Base-by-base conservation (phyloP, 2,113 vertebrate species). In the Drymodes brunneopygia region DNA sequence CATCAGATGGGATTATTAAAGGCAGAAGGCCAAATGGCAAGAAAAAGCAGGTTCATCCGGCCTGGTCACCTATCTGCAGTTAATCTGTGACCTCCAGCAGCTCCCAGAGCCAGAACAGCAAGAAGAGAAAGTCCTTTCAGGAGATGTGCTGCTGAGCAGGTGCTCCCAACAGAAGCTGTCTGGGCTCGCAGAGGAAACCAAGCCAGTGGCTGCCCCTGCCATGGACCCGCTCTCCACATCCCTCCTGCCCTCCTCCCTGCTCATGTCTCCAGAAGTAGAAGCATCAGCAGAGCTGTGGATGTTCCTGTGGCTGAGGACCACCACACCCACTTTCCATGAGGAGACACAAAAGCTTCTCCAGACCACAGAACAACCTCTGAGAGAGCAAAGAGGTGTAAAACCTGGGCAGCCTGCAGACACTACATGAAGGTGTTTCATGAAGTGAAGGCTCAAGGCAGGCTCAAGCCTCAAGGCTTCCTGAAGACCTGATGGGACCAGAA, bases 71-170 rank as follows among this genome's bases (percentile, higher is more conserved):
- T 20, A 66, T 66, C 69, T 81, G 44, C 69, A 47, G 57, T 38
- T 69, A 92, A 94, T 94, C 53, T 50, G 56, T 11, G 53, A 31
- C 60, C 42, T 90, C 87, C 81, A 95, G 94, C 72, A 93, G 81
- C 38, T 79, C 94, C 53, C 69, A 88, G 79, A 94, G 75, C 44
- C 3, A 31, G 12, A 81, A 54, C 5, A 14, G 4, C 13, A 23
- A 23, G 45, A 78, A 22, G 56, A 80, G 28, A 61, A 28, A 74
- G 66, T 18, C 78, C 65, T 79, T 70, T 88, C 86, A 90, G 74
- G 28, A 80, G 35, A 47, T 11, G 2, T 45, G 86, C 73, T 81
- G 51, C 60, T 4, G 4, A 94, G 50, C 28, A 29, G 69, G 62
- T 44, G 36, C 23, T 83, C 62, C 64, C 75, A 82, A n/a, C 20